A percentile compares a stretch with the other conserved stretches of the same genome.
Conservation (phyloP, 53 echinoderm and acorn worm species). For the Echinarachnius parma region DNA sequence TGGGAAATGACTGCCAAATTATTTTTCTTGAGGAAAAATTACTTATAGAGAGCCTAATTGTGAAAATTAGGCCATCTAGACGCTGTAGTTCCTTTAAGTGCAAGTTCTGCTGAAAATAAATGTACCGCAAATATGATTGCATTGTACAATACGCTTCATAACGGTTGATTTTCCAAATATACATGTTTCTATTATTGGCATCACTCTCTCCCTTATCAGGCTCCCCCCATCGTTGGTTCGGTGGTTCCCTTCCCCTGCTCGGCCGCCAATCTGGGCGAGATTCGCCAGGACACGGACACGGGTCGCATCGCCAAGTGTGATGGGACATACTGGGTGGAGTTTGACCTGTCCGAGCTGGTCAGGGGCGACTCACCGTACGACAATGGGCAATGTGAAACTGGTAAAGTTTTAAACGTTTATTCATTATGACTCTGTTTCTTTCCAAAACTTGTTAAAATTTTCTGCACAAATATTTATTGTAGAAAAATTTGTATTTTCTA, state of each 20-base stretch:
- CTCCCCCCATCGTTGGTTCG: neutral
- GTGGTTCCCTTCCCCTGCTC: conserved; percentile 37
- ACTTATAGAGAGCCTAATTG: too few relatives aligned
- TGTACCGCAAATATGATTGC: too few relatives aligned
- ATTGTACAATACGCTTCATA: too few relatives aligned
- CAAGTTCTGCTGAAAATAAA: too few relatives aligned
- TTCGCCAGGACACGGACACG: conserved; percentile 34
- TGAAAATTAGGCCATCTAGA: too few relatives aligned
- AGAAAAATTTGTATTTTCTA: too few relatives aligned
- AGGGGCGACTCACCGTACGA: conserved; percentile 31
- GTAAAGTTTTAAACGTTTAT: neutral
- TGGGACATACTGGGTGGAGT: conserved; percentile 50
- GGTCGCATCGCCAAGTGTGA: conserved; percentile 48
- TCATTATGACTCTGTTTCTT: too few relatives aligned
- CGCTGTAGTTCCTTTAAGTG: too few relatives aligned
- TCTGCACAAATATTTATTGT: neutral
- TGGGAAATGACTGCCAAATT: too few relatives aligned
- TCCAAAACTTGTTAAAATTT: too few relatives aligned
- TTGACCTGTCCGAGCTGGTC: conserved; percentile 49
- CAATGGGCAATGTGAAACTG: conserved; percentile 43
- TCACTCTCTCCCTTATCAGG: neutral
- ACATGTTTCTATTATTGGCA: neutral
- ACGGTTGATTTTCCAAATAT: too few relatives aligned
- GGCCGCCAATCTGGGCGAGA: conserved; percentile 43
- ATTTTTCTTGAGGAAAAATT: too few relatives aligned